phyloP scores from a whole-genome alignment of 2,888 invertebrate species.

The Bellardia pandia region DNA sequence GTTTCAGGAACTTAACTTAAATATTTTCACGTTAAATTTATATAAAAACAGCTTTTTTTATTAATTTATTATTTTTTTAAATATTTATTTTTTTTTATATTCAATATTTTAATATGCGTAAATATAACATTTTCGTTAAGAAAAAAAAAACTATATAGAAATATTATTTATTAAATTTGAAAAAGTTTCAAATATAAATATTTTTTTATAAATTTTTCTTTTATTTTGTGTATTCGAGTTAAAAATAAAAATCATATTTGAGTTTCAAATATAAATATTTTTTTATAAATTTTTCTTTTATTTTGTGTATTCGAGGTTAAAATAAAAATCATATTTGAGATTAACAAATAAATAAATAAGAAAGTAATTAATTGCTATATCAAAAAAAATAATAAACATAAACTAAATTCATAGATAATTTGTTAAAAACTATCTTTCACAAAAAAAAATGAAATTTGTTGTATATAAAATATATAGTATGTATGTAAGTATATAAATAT shows the following conservation, averaged over 20 bases:
- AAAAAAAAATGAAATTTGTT: slow-evolving; percentile 7
- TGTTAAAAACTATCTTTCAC: neutral
- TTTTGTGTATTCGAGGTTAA: slow-evolving; percentile 5
- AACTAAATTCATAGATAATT: slow-evolving; percentile 61
- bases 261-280: neutral
- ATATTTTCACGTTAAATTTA: neutral
- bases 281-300: neutral
- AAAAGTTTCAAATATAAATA: slow-evolving; percentile 6
- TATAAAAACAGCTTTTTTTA: slow-evolving; percentile 13
- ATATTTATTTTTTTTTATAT: slow-evolving; percentile 47
- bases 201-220: neutral
- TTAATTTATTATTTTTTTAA: slow-evolving; percentile 1
- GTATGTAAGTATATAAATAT: slow-evolving; percentile 28
- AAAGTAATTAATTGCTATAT: neutral
- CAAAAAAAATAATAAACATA: neutral
- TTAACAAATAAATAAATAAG: slow-evolving; percentile 12
- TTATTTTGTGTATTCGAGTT: slow-evolving; percentile 4
- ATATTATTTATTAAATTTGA: slow-evolving; percentile 17
- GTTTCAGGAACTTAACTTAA: too few species aligned
- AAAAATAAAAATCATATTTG: slow-evolving; percentile 12
- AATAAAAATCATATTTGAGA: neutral
- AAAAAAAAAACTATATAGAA: neutral
- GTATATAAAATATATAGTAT: neutral
- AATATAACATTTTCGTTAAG: slow-evolving; percentile 62
- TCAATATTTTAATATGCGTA: slow-evolving; percentile 54